Evolutionary conservation across 2,888 invertebrate species (phyloP), one percentile per base, ranked within the genome.

Genomic region (Limenitis camilla): DNA sequence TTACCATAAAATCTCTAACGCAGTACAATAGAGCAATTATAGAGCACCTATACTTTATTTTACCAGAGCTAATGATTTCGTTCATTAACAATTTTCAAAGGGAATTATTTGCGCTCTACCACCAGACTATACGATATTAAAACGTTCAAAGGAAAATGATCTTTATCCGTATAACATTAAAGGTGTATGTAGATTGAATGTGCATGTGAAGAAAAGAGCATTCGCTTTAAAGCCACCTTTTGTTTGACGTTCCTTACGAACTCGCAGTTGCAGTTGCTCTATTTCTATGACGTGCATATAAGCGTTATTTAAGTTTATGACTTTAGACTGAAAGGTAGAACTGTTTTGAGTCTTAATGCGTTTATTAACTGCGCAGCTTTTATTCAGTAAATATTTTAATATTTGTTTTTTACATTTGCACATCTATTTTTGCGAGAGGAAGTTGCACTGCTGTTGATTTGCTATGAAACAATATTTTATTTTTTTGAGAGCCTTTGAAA

Each of bases 41-140:
- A 36, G 9, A 45, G 36, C 30, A 11, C 45, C 38, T 29, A 45
- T 38, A 45, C 30, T 45, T 45, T 38, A 45, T 45, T 36, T 30
- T 36, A 35, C 8, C 11, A 46, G 43, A 56, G 63, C 60, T 60
- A 62, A 63, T 60, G 59, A 61, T 63, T 61, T 56, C 61, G 57
- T 61, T 63, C 61, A 60, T 62, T 63, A 63, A 61, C 60, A 62
- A 60, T 62, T 61, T 62, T 49, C 56, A 62, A 62, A 58, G 60
- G 42, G 55, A 59, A 57, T 58, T 63, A 56, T 61, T 54, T 44
- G 47, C 51, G 29, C 33, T 31, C 52, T 43, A 36, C 32, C 31
- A 32, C 40, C 33, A 39, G 41, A 33, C 33, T 33, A 41, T 54
- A 56, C 6, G 33, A 38, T 43, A 49, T 49, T 7, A 28, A 36